These are phyloP conservation scores for Smutsia gigantea DNA, from an alignment of 2,797 vertebrate genomes.

Conservation along the genomic window DNA sequence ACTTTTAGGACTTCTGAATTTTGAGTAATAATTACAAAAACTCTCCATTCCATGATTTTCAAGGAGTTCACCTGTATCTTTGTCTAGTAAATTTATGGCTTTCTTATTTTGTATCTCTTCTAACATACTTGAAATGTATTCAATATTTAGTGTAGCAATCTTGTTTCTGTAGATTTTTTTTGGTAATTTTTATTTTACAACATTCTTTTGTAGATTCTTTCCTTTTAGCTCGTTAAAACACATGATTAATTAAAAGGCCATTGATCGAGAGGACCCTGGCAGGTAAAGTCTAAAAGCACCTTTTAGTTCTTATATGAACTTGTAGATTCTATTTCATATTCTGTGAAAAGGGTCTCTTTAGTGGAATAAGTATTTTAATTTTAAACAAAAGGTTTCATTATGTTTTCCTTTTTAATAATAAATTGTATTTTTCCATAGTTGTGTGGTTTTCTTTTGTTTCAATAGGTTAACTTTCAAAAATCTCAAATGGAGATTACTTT, in stretches of 20 bases:
- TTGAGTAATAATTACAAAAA: not conserved
- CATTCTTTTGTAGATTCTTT: not conserved
- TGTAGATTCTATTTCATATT: not conserved
- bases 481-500: not conserved
- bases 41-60: not conserved
- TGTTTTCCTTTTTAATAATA: not conserved
- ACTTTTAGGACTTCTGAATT: not conserved
- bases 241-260: not conserved
- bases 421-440: not conserved
- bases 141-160: not conserved
- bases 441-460: not conserved
- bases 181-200: not conserved
- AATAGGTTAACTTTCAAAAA: not conserved
- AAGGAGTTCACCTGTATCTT: not conserved
- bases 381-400: constrained; percentile 4
- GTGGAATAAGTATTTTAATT: not conserved
- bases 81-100: not conserved
- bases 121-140: not conserved
- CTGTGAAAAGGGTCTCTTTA: not conserved
- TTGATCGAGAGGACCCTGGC: not conserved
- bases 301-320: not conserved
- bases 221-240: not conserved
- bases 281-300: not conserved
- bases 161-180: constrained; percentile 15
- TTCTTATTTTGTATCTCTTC: not conserved